Conservation (phyloP, 2,888 invertebrate species). For the Andrena minutula region DNA sequence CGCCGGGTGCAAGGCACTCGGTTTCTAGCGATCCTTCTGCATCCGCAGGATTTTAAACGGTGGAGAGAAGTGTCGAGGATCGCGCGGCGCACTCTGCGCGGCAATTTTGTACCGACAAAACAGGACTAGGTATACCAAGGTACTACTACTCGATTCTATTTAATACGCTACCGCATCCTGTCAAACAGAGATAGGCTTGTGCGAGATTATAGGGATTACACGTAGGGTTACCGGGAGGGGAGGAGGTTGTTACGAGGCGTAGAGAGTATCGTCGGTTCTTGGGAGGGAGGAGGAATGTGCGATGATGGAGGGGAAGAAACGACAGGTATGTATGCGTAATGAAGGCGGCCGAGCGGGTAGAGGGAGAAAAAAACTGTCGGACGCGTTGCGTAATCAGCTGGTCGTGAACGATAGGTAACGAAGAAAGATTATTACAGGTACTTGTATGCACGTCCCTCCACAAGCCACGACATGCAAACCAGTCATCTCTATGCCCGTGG, state of each 20-base stretch:
- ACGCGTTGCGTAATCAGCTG: conserved; percentile 43
- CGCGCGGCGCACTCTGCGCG: conserved; percentile 26
- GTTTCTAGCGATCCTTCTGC: neutral
- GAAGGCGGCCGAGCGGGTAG: conserved; percentile 20
- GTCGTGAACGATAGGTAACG: conserved; percentile 50
- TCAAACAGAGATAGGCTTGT: conserved; percentile 58
- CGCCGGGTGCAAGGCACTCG: neutral
- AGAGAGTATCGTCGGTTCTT: neutral
- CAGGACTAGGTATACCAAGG: conserved; percentile 61
- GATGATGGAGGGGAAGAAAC: conserved; percentile 1
- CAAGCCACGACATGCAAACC: conserved; percentile 74
- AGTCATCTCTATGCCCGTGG: conserved; percentile 60
- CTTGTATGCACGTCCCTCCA: conserved; percentile 67
- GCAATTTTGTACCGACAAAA: conserved; percentile 52
- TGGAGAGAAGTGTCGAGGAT: neutral
- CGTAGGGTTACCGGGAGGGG: neutral
- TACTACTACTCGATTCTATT: conserved; percentile 59
- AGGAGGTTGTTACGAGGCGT: conserved; percentile 37
- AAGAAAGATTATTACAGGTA: conserved; percentile 65
- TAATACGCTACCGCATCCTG: conserved; percentile 65
- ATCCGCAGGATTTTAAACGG: neutral
- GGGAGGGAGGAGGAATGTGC: conserved; percentile 26
- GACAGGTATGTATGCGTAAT: conserved; percentile 15
- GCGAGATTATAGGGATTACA: conserved; percentile 58
- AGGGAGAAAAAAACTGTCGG: neutral